These are phyloP conservation scores for Microhierax caerulescens DNA, from an alignment of 2,797 vertebrate species.

Conservation along the genomic window DNA sequence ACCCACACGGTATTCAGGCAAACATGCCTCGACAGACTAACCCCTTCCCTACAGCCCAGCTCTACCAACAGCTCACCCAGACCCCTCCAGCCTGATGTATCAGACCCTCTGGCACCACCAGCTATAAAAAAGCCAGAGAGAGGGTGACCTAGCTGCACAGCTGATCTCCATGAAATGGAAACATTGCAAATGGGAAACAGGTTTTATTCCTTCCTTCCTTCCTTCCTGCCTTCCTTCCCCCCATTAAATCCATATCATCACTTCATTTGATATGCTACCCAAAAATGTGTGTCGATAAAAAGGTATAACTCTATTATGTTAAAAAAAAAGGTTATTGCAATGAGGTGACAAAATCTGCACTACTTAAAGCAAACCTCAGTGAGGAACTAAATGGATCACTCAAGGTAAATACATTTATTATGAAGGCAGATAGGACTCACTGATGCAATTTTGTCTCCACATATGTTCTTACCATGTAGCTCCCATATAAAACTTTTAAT, in stretches of 20 bases:
- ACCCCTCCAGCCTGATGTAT: rapidly evolving
- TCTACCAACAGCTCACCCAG: background rate
- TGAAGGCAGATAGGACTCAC: background rate
- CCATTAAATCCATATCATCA: background rate
- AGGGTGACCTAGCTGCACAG: background rate
- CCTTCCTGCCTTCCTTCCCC: background rate
- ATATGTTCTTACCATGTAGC: background rate
- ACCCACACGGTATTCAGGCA: rapidly evolving
- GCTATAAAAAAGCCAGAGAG: background rate
- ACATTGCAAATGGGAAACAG: background rate
- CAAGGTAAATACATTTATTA: background rate
- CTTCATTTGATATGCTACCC: background rate
- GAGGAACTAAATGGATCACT: background rate
- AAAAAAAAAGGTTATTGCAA: background rate
- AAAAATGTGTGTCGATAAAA: background rate
- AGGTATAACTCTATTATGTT: background rate
- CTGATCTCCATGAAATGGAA: background rate
- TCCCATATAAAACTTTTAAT: background rate
- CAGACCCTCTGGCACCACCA: background rate
- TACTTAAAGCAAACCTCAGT: background rate
- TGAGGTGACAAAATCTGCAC: background rate
- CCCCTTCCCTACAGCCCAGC: background rate
- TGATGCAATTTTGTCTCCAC: background rate
- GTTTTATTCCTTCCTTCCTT: background rate
- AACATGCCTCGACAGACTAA: rapidly evolving